These are phyloP conservation scores for Amphipoea lucens DNA, from an alignment of 2,888 invertebrate genomes.

Conservation along the genomic window DNA sequence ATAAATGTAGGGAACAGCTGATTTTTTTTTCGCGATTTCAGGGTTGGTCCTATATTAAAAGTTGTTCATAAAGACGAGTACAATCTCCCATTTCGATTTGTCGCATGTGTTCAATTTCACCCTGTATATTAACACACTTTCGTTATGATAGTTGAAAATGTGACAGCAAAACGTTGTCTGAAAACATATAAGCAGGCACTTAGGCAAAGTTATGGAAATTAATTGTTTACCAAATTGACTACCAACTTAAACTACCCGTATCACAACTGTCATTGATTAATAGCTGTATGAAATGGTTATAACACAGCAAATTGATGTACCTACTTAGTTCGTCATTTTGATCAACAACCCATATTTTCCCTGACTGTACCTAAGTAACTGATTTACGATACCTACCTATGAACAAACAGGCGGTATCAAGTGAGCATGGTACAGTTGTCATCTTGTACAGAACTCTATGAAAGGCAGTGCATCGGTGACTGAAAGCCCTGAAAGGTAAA, in stretches of 20 bases:
- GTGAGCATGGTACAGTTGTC: not conserved
- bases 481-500: conserved; percentile 22
- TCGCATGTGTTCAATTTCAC: too few relatives aligned
- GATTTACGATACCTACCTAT: not conserved
- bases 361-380: not conserved
- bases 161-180: not conserved
- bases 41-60: too few relatives aligned
- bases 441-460: conserved; percentile 11
- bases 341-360: not conserved
- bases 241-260: not conserved
- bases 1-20: too few relatives aligned
- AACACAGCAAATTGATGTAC: too few relatives aligned
- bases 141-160: not conserved
- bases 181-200: not conserved
- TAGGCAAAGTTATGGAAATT: not conserved
- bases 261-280: not conserved
- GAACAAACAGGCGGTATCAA: not conserved
- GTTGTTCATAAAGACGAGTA: too few relatives aligned
- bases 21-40: too few relatives aligned
- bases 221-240: not conserved
- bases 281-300: not conserved
- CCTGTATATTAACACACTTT: too few relatives aligned
- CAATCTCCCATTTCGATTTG: too few relatives aligned
- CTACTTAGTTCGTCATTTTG: not conserved
- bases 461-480: not conserved